Conservation (phyloP, 2,113 vertebrate species). For the Pipa parva region DNA sequence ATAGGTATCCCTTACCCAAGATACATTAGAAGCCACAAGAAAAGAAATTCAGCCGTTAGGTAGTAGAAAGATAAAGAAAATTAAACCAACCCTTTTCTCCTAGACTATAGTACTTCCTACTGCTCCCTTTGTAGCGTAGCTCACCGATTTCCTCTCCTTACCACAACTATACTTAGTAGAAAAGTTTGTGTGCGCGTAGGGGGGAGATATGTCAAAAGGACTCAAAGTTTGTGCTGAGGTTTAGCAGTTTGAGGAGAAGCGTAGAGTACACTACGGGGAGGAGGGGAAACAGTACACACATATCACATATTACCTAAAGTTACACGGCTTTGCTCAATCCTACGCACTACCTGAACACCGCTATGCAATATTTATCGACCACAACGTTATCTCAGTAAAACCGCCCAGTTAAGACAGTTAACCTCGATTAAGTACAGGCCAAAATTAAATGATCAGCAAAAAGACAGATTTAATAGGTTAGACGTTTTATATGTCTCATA, state of each 20-base stretch:
- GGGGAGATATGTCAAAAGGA: conserved; percentile 23
- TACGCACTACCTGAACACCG: background rate
- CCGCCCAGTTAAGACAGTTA: conserved; percentile 27
- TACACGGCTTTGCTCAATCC: background rate
- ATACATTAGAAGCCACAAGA: conserved; percentile 12
- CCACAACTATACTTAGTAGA: conserved; percentile 39
- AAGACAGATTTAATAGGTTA: conserved; percentile 2
- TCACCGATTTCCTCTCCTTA: conserved; percentile 32
- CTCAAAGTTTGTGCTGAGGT: conserved; percentile 3
- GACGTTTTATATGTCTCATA: no score
- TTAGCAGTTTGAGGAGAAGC: conserved; percentile 24
- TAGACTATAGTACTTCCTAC: conserved; percentile 33
- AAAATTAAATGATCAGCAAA: background rate
- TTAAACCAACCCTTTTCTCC: conserved; percentile 3
- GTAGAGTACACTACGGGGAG: conserved; percentile 4
- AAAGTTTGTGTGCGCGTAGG: no score
- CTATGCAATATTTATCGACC: conserved; percentile 6
- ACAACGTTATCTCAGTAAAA: conserved; percentile 24
- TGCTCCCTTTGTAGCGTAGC: conserved; percentile 28
- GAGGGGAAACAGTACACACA: conserved; percentile 11
- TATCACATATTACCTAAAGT: background rate
- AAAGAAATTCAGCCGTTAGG: conserved; percentile 14
- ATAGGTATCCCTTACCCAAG: conserved; percentile 6
- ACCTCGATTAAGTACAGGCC: conserved; percentile 21
- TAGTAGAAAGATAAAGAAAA: background rate